phyloP scores from a whole-genome alignment of 2,797 vertebrate species.

The Periparus ater region DNA sequence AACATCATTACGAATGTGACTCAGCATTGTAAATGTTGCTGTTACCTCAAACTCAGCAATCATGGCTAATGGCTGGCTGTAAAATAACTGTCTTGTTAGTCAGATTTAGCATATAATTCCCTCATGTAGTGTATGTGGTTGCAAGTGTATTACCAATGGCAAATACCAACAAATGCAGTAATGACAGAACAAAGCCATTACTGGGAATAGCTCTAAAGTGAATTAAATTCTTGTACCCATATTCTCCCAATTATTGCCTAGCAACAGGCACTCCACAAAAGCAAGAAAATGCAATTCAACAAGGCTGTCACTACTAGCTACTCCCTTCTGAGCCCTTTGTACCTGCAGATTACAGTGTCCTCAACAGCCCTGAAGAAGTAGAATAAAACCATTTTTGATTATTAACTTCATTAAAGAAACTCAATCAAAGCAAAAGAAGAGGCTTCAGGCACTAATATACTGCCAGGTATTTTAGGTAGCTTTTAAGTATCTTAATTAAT shows the following conservation, averaged over 20 bases:
- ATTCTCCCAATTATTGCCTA: not conserved
- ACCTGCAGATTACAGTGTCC: not conserved
- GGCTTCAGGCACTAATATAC: not conserved
- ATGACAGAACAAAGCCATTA: not conserved
- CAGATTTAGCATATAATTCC: not conserved
- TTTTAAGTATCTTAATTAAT: not conserved
- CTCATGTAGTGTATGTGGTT: fast-evolving
- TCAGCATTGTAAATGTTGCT: not conserved
- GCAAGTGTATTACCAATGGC: not conserved
- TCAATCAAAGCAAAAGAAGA: not conserved
- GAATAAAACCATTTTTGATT: not conserved
- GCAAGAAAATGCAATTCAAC: not conserved
- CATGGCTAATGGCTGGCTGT: not conserved
- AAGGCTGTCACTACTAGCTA: not conserved
- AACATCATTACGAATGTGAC: not conserved
- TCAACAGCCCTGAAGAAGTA: not conserved
- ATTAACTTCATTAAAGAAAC: not conserved
- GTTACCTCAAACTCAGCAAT: not conserved
- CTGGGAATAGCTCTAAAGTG: not conserved
- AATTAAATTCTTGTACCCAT: not conserved
- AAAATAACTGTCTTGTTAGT: not conserved
- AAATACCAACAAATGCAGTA: not conserved
- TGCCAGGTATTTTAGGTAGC: not conserved
- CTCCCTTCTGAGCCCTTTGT: not conserved
- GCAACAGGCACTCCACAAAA: not conserved